Base-by-base conservation (phyloP, 2,113 vertebrate species). In the Corynorhinus townsendii region DNA sequence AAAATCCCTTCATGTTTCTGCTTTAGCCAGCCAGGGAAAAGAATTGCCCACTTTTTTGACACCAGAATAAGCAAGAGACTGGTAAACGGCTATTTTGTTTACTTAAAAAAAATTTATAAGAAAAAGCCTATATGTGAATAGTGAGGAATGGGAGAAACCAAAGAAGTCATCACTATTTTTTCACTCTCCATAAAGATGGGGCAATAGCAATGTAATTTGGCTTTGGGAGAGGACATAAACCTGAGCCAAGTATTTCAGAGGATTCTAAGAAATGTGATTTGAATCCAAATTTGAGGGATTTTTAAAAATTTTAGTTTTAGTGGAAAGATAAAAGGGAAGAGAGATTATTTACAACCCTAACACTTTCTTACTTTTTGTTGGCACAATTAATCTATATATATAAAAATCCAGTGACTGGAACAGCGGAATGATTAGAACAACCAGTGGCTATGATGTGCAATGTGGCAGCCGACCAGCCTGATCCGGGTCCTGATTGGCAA, bases 251-350 rank as follows among this genome's bases (percentile, higher is more conserved):
- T 66, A 85, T 71, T 90, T 96, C 40, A 88, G 81, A 95, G n/a
- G 45, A 88, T 77, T 93, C 86, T 97, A 94, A 94, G 84, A 84
- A 95, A 81, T 92, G 77, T 93, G 3, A 7, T 92, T 87, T 95
- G 83, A 77, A 81, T 68, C 30, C 68, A 95, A 45, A 80, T 91
- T 73, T 71, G 45, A 82, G 11, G 56, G 17, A 40, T 49, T 20
- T 16, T 40, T 45, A 24, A 0, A 4, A 11, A 59, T 38, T 52
- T 81, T 26, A 45, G 24, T 62, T 92, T 92, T 62, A 90, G 16
- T 43, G n/a, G 59, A 59, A 87, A 94, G 52, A 66, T 54, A 73
- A 89, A 95, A 69, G 19, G 17, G 35, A 43, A 26, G 3, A 93
- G 33, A 95, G 84, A 85, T 20, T 59, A 95, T 72, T 92, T 94